phyloP scores from a whole-genome alignment of 2,888 invertebrate species.

The Dascillus cervinus region DNA sequence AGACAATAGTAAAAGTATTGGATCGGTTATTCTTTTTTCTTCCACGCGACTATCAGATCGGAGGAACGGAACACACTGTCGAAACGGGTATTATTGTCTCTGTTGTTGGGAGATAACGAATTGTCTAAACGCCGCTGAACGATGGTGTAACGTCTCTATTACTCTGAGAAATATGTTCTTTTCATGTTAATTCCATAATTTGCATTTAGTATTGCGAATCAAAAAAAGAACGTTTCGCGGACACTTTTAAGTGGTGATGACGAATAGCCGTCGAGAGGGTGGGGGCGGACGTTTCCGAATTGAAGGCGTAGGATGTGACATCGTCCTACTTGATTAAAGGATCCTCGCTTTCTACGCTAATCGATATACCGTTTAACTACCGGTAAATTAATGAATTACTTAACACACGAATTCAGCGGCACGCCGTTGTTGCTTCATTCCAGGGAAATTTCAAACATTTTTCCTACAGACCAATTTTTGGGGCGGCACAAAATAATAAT shows the following conservation, averaged over 20 bases:
- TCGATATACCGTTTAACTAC: no score
- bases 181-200: conserved; percentile 7
- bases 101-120: no score
- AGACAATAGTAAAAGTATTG: no score
- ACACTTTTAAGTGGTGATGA: conserved; percentile 1
- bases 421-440: no score
- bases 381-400: no score
- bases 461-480: no score
- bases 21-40: conserved; percentile 4
- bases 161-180: conserved; percentile 7
- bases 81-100: conserved; percentile 19
- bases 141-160: no score
- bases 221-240: conserved; percentile 1
- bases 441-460: no score
- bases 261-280: background rate
- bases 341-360: conserved; percentile 3
- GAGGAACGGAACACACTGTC: conserved; percentile 14
- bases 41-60: conserved; percentile 12
- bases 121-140: no score
- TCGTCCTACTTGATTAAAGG: conserved; percentile 3
- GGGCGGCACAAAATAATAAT: no score
- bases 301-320: conserved; percentile 2
- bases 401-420: no score
- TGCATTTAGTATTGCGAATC: conserved; percentile 3
- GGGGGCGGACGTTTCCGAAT: conserved; percentile 2